Evolutionary conservation across 2,888 invertebrate species (phyloP), one percentile per base, ranked within the genome.

Genomic region (Dendrolimus houi): DNA sequence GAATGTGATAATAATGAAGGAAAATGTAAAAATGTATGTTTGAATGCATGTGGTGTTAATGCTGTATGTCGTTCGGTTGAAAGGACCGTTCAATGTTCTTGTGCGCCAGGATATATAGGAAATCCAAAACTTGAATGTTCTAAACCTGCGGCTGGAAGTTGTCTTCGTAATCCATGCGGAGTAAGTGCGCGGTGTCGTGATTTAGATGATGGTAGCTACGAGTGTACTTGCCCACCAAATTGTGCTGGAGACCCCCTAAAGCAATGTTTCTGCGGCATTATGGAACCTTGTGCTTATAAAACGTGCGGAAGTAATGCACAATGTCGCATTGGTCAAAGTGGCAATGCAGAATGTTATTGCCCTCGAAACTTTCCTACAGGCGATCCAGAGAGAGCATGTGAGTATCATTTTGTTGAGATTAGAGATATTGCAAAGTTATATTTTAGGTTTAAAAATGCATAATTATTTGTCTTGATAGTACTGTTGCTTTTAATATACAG

Each of bases 351-450:
- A 74, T 98, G 97, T 76, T 96, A 94, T 76, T 98, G 97, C 76
- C 97, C 97, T 56, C 91, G 94, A 52, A 94, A 94, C 73, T 95
- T 93, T 85, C 96, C 97, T 55, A 92, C 94, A 61, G 97, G 97
- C 58, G 95, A 97, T 91, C 96, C 97, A 29, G 94, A 95, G 74
- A 93, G 94, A 70, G 95, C 95, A 93, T 97, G 97, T 97, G 90
- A 93, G 95, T 93, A 67, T 47, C 2, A 47, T 47, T 29, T 29
- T 29, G 29, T 29, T 29, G 6, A 6, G 6, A 6, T 29, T 29
- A 3, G 29, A 29, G 29, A 29, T 29, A 29, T 29, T 29, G 29
- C 6, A 29, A 29, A 29, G 29, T 6, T 29, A 6, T 29, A 29
- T 29, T 29, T 29, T 29, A 29, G 29, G 29, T 29, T 29, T 29